Base-by-base conservation (phyloP, 1,140 invertebrate genomes). In the Whitmania pigra region DNA sequence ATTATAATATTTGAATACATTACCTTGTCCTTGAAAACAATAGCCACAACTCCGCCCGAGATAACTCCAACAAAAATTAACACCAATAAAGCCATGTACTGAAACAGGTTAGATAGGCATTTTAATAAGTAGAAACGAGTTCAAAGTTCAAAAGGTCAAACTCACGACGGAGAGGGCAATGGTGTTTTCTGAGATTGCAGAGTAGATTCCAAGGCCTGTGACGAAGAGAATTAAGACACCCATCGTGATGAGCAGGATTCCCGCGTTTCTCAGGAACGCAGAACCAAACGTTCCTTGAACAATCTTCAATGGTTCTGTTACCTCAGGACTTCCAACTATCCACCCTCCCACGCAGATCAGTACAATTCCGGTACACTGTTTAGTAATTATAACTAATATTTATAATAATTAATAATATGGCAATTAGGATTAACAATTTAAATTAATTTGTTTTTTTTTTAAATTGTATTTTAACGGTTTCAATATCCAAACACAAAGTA, bases 131-230 rank as follows among this genome's bases (percentile, higher is more conserved):
- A 11, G 43, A 49, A 49, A 11, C 11, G 20, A 63, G 57, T 25
- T 63, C 3, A 22, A 63, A 63, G 29, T 63, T 63, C 22, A 25
- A 25, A n/a, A 5, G 5, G 25, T 25, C 25, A 20, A 31, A 63
- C 57, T 63, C 22, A 63, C 57, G 22, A 63, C 57, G 22, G 57
- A 63, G 20, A 63, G 57, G 18, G 57, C 57, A 63, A 63, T n/a
- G 57, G 29, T 31, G 9, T 63, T 63, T 15, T 63, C 57, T 63
- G 22, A 25, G 57, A 63, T 63, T 4, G 57, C 57, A 31, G 57
- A 6, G 11, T 25, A 63, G 57, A 63, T 63, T 63, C 57, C 57
- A 63, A 63, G 57, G 11, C 57, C 57, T 1, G 57, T 63, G 11
- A 63, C 20, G 57, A 63, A 31, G 18, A 63, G 57, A 20, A 63